Conservation (phyloP, 1,140 invertebrate species). For the Eurosta solidaginis region DNA sequence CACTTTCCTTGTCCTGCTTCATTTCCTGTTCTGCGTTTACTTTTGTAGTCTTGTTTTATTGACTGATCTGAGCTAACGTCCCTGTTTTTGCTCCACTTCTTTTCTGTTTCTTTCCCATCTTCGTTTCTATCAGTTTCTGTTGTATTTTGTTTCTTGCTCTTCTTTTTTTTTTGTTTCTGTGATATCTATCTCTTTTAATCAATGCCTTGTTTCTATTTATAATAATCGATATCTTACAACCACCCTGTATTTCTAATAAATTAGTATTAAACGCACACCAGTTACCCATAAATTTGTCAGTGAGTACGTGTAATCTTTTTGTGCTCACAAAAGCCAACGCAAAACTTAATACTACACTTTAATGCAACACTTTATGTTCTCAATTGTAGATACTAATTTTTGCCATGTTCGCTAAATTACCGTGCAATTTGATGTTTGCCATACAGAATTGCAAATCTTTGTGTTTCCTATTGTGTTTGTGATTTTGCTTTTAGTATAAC, state of each 20-base stretch:
- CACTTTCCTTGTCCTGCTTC: too few species aligned
- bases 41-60: too few species aligned
- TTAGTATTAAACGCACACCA: neutral
- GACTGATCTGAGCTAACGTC: too few species aligned
- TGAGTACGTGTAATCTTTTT: neutral
- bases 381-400: slow-evolving; percentile 25
- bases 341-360: neutral
- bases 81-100: too few species aligned
- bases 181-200: too few species aligned
- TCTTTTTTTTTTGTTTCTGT: too few species aligned
- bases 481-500: neutral
- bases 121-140: too few species aligned
- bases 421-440: slow-evolving; percentile 21
- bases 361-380: neutral
- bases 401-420: slow-evolving; percentile 11
- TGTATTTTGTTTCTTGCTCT: too few species aligned
- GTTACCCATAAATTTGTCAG: neutral
- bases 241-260: neutral
- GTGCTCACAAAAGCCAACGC: neutral
- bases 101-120: too few species aligned
- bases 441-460: too few species aligned
- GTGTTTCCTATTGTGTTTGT: neutral
- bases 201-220: too few species aligned
- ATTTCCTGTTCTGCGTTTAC: too few species aligned
- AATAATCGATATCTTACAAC: neutral